Base-by-base conservation (phyloP, 2,888 invertebrate genomes). In the Plutella xylostella region DNA sequence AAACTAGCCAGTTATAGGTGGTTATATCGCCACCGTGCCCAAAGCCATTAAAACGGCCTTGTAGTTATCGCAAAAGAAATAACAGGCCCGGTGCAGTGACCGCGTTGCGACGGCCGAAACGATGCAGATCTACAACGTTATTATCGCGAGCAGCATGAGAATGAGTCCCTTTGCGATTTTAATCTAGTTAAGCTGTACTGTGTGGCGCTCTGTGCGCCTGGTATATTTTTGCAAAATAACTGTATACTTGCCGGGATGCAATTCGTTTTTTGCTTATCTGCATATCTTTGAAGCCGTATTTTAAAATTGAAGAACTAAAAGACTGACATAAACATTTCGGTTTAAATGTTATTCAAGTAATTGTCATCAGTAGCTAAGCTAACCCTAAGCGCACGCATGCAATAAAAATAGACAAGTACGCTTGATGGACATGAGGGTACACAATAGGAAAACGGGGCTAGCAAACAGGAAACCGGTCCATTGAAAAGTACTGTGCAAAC, bases 401-500 rank as follows among this genome's bases (percentile, higher is more conserved):
- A n/a, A n/a, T n/a, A 22, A 39, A 25, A 25, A 22, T 21, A 22
- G 39, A 15, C 39, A 17, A 39, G n/a, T 22, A 11, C 21, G 6
- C 9, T 12, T 28, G 28, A 9, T 25, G 14, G 25, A 6, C 17
- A 37, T 19, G 14, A 37, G 37, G 14, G 39, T 17, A 39, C 15
- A 25, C 39, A 39, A 39, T 39, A 11, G 25, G 22, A 37, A 40
- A 30, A 35, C 45, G 43, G 43, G 51, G 51, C 56, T 48, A 53
- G 63, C 69, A 69, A 73, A 76, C 78, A 77, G 72, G 72, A 59
- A 56, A 49, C 52, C 51, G 55, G 67, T 65, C 64, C 73, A 73
- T 78, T 76, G 72, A 71, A 74, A 70, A 75, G 76, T 72, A 74
- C 70, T 67, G 67, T 55, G 68, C 70, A 78, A 77, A 79, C 67